Evolutionary conservation across 2,797 vertebrate genomes (phyloP).

Genomic region (Intellagama lesueurii): DNA sequence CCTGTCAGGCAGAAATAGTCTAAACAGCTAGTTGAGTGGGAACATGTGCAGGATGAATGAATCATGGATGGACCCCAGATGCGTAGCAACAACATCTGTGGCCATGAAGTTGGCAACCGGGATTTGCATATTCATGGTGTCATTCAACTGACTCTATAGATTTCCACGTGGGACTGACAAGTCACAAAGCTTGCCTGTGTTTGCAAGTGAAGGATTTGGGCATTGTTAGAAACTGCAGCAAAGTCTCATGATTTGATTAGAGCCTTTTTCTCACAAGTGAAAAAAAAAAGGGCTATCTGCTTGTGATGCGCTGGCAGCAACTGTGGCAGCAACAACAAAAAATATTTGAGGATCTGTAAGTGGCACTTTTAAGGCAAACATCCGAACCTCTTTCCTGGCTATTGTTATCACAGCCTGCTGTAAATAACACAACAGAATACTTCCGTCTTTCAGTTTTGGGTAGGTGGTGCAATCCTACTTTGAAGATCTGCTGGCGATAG

Average conservation of each 20-base stretch:
- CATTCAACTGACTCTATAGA: slow-evolving; percentile 31
- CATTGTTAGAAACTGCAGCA: background rate
- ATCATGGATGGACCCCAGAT: slow-evolving; percentile 57
- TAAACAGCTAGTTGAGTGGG: slow-evolving; percentile 54
- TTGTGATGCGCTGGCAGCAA: background rate
- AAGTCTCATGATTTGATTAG: accelerated
- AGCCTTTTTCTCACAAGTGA: background rate
- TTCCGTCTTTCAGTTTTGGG: too few relatives aligned
- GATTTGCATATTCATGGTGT: slow-evolving; percentile 64
- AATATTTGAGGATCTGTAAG: background rate
- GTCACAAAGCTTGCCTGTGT: background rate
- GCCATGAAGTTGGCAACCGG: slow-evolving; percentile 48
- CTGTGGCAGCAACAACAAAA: background rate
- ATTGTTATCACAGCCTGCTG: background rate
- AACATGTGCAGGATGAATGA: slow-evolving; percentile 65
- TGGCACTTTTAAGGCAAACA: background rate
- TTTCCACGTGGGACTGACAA: slow-evolving; percentile 30
- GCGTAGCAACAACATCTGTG: slow-evolving; percentile 63
- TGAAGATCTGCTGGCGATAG: too few relatives aligned
- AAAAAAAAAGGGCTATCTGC: background rate
- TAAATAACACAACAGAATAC: background rate
- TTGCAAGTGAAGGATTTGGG: background rate
- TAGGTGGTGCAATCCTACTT: too few relatives aligned
- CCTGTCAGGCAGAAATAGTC: slow-evolving; percentile 51
- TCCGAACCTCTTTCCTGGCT: background rate